phyloP scores from a whole-genome alignment of 2,113 vertebrate species.

The Vulpes vulpes region DNA sequence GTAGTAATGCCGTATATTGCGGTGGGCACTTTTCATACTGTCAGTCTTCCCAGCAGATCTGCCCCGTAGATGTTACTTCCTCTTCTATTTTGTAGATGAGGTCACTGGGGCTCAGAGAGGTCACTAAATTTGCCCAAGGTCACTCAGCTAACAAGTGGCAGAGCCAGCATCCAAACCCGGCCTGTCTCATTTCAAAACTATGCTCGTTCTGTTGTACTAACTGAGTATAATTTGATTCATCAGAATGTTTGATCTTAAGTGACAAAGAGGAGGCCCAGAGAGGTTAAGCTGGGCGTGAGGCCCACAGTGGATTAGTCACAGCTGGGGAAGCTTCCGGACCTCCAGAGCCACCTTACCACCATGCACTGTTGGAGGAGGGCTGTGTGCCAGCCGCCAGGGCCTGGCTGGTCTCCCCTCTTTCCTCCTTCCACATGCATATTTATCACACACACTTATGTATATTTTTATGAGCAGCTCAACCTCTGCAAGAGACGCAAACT shows the following conservation, averaged over 20 bases:
- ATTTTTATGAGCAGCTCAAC: not conserved
- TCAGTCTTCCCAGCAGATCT: not conserved
- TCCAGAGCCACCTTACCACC: not conserved
- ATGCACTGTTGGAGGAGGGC: not conserved
- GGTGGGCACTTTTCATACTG: not conserved
- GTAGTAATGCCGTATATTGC: not conserved
- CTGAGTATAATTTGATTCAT: not conserved
- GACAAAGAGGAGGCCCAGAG: slow-evolving; percentile 15
- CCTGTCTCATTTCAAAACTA: not conserved
- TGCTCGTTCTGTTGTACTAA: not conserved
- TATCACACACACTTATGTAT: not conserved
- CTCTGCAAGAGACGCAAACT: not conserved
- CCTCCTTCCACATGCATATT: not conserved
- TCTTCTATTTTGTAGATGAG: not conserved
- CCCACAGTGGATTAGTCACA: not conserved
- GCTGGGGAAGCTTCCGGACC: not conserved
- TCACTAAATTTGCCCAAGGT: slow-evolving; percentile 1
- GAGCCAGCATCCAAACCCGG: not conserved
- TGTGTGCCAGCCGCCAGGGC: not conserved
- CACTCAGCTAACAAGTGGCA: not conserved
- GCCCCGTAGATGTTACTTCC: not conserved
- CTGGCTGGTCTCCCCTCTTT: not conserved
- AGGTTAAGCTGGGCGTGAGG: not conserved
- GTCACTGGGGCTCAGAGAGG: not conserved
- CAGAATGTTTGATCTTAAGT: not conserved